Percentiles rank a stretch among this genome's conserved stretches.
Evolutionary conservation across 2,113 vertebrate genomes (phyloP).

Genomic region (Crypturellus undulatus): DNA sequence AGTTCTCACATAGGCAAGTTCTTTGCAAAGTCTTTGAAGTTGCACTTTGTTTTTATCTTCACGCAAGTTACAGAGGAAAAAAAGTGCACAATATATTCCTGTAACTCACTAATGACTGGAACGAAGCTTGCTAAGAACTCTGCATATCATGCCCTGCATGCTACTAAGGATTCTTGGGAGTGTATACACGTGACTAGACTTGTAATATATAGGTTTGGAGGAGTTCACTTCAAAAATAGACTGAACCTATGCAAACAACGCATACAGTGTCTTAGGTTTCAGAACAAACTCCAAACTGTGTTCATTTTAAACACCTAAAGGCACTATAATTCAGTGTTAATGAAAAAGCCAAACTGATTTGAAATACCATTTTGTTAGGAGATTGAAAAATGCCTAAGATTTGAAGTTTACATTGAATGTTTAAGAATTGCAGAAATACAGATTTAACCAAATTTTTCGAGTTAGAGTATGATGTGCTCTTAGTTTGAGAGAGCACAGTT

Average conservation of each 20-base stretch:
- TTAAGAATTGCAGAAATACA: not conserved
- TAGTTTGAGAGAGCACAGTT: not conserved
- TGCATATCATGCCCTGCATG: not conserved
- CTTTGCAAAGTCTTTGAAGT: not conserved
- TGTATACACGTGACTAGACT: slow-evolving; percentile 5
- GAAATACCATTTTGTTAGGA: slow-evolving; percentile 1
- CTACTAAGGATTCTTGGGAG: not conserved
- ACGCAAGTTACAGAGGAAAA: slow-evolving; percentile 19
- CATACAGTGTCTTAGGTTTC: slow-evolving; percentile 24
- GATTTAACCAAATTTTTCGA: not conserved
- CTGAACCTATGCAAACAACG: slow-evolving; percentile 34
- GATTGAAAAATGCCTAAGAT: slow-evolving; percentile 2
- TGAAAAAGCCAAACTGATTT: slow-evolving; percentile 15
- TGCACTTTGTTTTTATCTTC: not conserved
- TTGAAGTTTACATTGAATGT: not conserved
- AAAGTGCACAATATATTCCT: slow-evolving; percentile 47
- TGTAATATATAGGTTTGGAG: slow-evolving; percentile 13
- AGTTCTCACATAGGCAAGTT: not conserved
- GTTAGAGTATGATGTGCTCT: not conserved
- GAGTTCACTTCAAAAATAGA: slow-evolving; percentile 42
- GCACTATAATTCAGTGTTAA: slow-evolving; percentile 38
- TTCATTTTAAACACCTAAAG: slow-evolving; percentile 59
- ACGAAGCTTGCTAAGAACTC: not conserved
- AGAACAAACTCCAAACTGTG: slow-evolving; percentile 43
- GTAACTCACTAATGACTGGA: slow-evolving; percentile 1